Evolutionary conservation across 2,888 invertebrate species (phyloP), one percentile per base, ranked within the genome.

Genomic region (Mythimna lalbum): DNA sequence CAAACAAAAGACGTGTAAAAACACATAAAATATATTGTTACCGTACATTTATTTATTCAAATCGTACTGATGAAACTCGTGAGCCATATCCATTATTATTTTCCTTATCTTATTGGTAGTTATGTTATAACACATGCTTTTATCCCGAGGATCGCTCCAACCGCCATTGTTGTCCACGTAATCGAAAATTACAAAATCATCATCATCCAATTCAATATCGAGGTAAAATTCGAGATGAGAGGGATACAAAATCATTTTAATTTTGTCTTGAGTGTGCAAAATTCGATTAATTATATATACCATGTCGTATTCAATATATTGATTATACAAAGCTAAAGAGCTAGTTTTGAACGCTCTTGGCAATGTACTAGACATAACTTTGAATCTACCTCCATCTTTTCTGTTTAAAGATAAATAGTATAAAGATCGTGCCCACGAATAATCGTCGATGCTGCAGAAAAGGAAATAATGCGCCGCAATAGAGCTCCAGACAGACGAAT

Each of bases 61-160:
- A 55, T 64, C 65, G 56, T 79, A 80, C 70, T 84, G 77, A 53
- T 81, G 60, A 64, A 88, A 88, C 67, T 89, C 86, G 49, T 84
- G 83, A 36, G 81, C 70, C 89, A 89, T 89, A 64, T 89, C 88
- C 78, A 90, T 80, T 47, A 92, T 62, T 39, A 88, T 66, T 70
- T 87, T 89, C 74, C 87, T 89, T 43, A 91, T 87, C 86, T 92
- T 92, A 64, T 81, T 86, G 2, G 67, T 67, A 23, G 92, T 93
- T 60, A 92, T 84, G 73, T 90, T 90, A 23, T 21, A 69, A 77
- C 93, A 94, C 61, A 93, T 78, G 4, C 79, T 80, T 78, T 82
- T 89, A 71, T 93, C 92, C 55, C 92, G 84, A 3, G 86, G 88
- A 76, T 93, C 93, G 62, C 79, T 91, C 90, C 91, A 92, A 10